Percentiles rank a stretch among this genome's conserved stretches.
These are phyloP conservation scores for Etheostoma perlongum DNA, from an alignment of 2,797 vertebrate genomes.

Conservation along the genomic window DNA sequence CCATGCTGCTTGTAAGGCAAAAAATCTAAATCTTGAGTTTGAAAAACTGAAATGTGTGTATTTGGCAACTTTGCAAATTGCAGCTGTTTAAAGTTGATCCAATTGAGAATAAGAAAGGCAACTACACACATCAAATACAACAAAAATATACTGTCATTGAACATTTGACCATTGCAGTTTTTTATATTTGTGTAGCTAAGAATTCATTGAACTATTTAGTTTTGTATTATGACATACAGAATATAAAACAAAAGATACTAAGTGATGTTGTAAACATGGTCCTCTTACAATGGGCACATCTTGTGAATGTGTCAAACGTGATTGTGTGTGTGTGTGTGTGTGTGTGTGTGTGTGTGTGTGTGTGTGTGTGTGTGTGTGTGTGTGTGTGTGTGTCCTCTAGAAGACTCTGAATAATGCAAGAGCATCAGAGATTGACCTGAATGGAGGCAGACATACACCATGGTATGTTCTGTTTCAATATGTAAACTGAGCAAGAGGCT, in stretches of 20 bases:
- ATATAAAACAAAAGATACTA: slow-evolving; percentile 68
- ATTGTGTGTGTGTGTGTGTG: slow-evolving; percentile 15
- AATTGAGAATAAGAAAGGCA: slow-evolving; percentile 72
- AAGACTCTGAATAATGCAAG: slow-evolving; percentile 80
- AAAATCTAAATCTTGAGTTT: slow-evolving; percentile 69
- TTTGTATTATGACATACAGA: slow-evolving; percentile 66
- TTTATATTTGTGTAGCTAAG: slow-evolving; percentile 51
- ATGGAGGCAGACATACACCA: slow-evolving; percentile 85
- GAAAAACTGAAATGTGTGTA: slow-evolving; percentile 66
- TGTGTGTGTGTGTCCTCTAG: slow-evolving; percentile 42
- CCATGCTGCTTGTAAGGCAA: slow-evolving; percentile 76
- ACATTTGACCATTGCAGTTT: slow-evolving; percentile 52
- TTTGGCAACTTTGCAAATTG: slow-evolving; percentile 76
- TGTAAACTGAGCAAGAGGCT: slow-evolving; percentile 88
- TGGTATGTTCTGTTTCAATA: slow-evolving; percentile 84
- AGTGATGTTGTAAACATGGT: slow-evolving; percentile 83
- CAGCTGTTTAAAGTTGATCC: slow-evolving; percentile 65
- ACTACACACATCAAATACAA: slow-evolving; percentile 69
- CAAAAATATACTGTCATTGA: slow-evolving; percentile 62
- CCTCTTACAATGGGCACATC: slow-evolving; percentile 79
- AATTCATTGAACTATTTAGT: slow-evolving; percentile 54
- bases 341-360: slow-evolving; percentile 24
- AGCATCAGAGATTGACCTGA: slow-evolving; percentile 85
- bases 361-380: slow-evolving; percentile 29
- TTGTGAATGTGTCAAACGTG: slow-evolving; percentile 60